These are phyloP conservation scores for Bhutanitis thaidina DNA, from an alignment of 2,888 invertebrate genomes.

Conservation along the genomic window DNA sequence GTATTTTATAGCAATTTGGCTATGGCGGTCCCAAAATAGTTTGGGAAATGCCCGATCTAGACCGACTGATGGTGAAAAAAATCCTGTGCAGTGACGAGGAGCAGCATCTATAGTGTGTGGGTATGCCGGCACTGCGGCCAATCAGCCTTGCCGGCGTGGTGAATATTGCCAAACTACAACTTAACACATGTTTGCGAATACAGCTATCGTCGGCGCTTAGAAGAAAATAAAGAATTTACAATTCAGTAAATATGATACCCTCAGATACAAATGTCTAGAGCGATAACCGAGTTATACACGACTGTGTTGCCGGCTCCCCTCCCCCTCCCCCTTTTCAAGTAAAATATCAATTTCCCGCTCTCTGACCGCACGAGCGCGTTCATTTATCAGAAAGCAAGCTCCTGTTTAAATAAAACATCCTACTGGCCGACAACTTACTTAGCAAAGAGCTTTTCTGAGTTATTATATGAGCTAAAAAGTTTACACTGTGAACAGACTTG, in stretches of 20 bases:
- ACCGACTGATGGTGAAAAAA: too few relatives aligned
- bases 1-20: too few relatives aligned
- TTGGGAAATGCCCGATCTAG: too few relatives aligned
- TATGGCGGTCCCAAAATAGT: too few relatives aligned
- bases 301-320: constrained; percentile 12
- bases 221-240: too few relatives aligned
- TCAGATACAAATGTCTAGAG: constrained; percentile 1
- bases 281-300: constrained; percentile 4
- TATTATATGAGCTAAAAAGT: background rate
- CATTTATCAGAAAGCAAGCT: constrained; percentile 46
- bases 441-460: background rate
- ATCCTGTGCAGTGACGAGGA: too few relatives aligned
- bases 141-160: too few relatives aligned
- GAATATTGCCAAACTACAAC: too few relatives aligned
- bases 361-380: constrained; percentile 46
- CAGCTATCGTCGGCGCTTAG: too few relatives aligned
- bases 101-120: too few relatives aligned
- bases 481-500: background rate
- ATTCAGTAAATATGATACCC: background rate
- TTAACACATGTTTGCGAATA: too few relatives aligned
- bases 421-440: constrained; percentile 24
- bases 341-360: constrained; percentile 68
- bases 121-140: too few relatives aligned
- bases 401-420: constrained; percentile 43
- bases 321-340: constrained; percentile 36